A percentile compares a stretch with the other conserved stretches of the same genome.
Conservation (phyloP, 2,888 invertebrate species). For the Altica lythri region DNA sequence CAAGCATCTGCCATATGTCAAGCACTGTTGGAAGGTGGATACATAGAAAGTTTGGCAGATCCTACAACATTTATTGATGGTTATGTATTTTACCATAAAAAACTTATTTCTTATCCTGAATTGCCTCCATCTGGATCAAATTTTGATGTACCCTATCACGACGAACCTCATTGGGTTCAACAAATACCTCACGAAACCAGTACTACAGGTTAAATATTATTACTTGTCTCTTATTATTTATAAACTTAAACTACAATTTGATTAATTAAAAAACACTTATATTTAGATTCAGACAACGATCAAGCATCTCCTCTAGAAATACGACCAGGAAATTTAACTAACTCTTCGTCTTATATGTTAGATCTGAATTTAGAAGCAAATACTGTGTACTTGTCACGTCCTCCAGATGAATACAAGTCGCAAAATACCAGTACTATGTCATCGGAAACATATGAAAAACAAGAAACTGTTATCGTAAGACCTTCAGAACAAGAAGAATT, state of each 20-base stretch:
- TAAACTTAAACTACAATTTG: background rate
- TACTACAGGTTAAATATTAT: conserved; percentile 40
- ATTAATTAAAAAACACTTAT: too few relatives aligned
- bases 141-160: conserved; percentile 55
- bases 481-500: conserved; percentile 58
- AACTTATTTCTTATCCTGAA: conserved; percentile 50
- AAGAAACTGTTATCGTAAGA: conserved; percentile 50
- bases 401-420: conserved; percentile 44
- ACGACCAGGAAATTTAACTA: conserved; percentile 52
- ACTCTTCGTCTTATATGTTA: conserved; percentile 62
- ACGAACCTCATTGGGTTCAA: conserved; percentile 68
- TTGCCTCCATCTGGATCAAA: conserved; percentile 47
- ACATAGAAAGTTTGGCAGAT: conserved; percentile 70
- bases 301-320: conserved; percentile 48
- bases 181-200: conserved; percentile 51
- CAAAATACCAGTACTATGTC: conserved; percentile 24
- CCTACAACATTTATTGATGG: conserved; percentile 60
- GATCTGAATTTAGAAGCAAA: conserved; percentile 69
- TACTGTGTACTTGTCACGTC: conserved; percentile 63
- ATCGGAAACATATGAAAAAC: conserved; percentile 34
- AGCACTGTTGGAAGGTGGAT: conserved; percentile 75
- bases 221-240: conserved; percentile 2
- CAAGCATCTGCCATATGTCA: conserved; percentile 80
- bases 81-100: conserved; percentile 58
- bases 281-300: conserved; percentile 58